A percentile compares a stretch with the other conserved stretches of the same genome.
These are phyloP conservation scores for Calcarius lapponicus DNA, from an alignment of 2,797 vertebrate species.

Conservation along the genomic window DNA sequence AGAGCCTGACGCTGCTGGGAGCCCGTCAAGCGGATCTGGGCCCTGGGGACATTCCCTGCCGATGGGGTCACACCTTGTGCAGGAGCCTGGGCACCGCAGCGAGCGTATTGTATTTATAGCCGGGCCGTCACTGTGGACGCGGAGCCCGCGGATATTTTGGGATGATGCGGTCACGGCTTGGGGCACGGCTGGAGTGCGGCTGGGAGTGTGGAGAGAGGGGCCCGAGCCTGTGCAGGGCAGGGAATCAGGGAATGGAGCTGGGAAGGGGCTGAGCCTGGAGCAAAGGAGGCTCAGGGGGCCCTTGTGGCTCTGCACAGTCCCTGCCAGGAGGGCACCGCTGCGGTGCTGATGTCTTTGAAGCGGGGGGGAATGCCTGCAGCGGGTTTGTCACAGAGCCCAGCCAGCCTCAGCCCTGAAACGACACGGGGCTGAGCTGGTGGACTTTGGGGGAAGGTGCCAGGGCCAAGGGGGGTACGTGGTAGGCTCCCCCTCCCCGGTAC, in stretches of 20 bases:
- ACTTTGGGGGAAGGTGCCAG: too few relatives aligned
- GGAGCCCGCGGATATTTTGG: background rate
- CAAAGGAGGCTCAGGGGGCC: background rate
- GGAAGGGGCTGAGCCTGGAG: background rate
- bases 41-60: background rate
- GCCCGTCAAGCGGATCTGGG: background rate
- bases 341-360: background rate
- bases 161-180: background rate
- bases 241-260: background rate
- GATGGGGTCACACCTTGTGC: background rate
- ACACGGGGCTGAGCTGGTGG: too few relatives aligned
- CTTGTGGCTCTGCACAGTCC: background rate
- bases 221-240: too few relatives aligned
- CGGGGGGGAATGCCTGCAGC: too few relatives aligned
- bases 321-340: background rate
- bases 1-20: background rate
- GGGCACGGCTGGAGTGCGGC: background rate
- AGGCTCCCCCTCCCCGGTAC: too few relatives aligned
- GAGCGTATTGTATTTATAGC: background rate
- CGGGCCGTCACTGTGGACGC: rapidly evolving
- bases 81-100: background rate
- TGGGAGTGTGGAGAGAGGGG: background rate
- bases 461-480: too few relatives aligned
- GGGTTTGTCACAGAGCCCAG: too few relatives aligned
- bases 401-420: too few relatives aligned